Percentiles rank a stretch among this genome's conserved stretches.
These are phyloP conservation scores for Hypomecis punctinalis DNA, from an alignment of 2,888 invertebrate species.

Conservation along the genomic window DNA sequence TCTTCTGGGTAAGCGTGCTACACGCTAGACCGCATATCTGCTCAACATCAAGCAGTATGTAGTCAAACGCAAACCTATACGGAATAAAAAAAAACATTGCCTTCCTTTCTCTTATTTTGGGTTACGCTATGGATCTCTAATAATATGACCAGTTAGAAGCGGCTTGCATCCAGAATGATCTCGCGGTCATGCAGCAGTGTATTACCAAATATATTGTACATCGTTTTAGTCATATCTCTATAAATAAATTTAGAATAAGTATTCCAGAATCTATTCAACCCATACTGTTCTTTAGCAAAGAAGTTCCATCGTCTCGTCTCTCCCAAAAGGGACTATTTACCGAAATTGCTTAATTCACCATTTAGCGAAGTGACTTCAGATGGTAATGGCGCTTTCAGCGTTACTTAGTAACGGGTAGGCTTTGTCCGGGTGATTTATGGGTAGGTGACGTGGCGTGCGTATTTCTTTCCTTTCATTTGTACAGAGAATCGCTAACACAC, in stretches of 20 bases:
- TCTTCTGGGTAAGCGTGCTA: too few species aligned
- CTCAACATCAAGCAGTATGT: too few species aligned
- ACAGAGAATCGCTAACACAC: neutral
- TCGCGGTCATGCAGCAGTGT: too few species aligned
- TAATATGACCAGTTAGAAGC: too few species aligned
- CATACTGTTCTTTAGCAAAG: conserved; percentile 14
- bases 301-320: conserved; percentile 28
- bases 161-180: too few species aligned
- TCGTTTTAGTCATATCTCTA: too few species aligned
- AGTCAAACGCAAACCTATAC: too few species aligned
- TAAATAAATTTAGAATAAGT: neutral
- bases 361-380: conserved; percentile 52
- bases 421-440: conserved; percentile 48
- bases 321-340: conserved; percentile 42
- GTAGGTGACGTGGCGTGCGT: conserved; percentile 27
- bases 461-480: conserved; percentile 18
- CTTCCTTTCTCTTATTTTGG: too few species aligned
- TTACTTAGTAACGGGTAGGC: conserved; percentile 48
- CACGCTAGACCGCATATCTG: too few species aligned
- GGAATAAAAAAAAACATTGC: too few species aligned
- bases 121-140: too few species aligned
- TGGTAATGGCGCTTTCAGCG: conserved; percentile 56
- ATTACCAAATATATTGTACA: too few species aligned
- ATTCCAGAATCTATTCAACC: conserved; percentile 28
- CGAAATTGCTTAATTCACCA: conserved; percentile 57